These are phyloP conservation scores for Paedocypris sp. DNA, from an alignment of 2,113 vertebrate genomes.

Conservation along the genomic window DNA sequence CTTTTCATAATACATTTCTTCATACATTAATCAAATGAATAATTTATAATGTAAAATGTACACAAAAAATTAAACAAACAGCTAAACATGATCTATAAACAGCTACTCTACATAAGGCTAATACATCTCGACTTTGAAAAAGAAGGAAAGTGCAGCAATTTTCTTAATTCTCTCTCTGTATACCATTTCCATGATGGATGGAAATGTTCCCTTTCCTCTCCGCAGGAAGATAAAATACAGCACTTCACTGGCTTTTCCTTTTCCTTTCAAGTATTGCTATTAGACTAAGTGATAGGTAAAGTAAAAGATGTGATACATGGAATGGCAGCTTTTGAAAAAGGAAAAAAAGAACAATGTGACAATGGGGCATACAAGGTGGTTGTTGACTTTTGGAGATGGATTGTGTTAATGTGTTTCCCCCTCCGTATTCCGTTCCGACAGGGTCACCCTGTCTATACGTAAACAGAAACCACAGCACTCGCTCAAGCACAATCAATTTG, in stretches of 20 bases:
- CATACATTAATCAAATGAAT: too few species aligned
- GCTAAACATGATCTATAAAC: neutral
- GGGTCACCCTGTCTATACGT: constrained; percentile 18
- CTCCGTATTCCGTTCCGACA: neutral
- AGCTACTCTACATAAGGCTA: neutral
- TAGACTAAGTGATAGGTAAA: constrained; percentile 13
- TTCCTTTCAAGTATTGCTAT: neutral
- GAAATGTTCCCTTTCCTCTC: neutral
- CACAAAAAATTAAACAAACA: too few species aligned
- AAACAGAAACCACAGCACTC: constrained; percentile 24
- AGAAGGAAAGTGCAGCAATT: neutral
- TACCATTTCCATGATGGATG: constrained; percentile 19
- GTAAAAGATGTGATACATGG: neutral
- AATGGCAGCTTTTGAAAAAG: neutral
- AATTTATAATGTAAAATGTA: neutral
- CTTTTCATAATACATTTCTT: too few species aligned
- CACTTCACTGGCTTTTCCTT: constrained; percentile 16
- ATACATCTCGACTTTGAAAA: constrained; percentile 15
- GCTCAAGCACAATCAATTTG: constrained; percentile 31
- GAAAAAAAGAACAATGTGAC: neutral
- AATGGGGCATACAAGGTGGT: neutral
- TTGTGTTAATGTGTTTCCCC: constrained; percentile 10
- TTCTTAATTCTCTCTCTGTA: constrained; percentile 20
- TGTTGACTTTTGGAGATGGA: neutral
- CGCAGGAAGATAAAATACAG: neutral